phyloP scores from a whole-genome alignment of 2,888 invertebrate genomes.

The Clunio marinus region DNA sequence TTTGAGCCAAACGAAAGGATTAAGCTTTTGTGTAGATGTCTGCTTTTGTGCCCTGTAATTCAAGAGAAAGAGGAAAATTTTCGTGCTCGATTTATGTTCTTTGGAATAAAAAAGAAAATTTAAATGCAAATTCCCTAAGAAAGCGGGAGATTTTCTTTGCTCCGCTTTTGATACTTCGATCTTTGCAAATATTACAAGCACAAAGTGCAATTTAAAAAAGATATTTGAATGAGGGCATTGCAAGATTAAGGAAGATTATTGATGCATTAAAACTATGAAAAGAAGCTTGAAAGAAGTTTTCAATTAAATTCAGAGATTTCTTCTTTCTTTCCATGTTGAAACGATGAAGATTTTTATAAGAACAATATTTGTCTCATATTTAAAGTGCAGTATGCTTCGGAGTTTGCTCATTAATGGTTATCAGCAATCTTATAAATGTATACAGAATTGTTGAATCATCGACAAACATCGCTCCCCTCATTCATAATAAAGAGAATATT shows the following conservation, averaged over 20 bases:
- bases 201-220: not conserved
- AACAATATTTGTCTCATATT: too few relatives aligned
- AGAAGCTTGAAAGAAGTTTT: too few relatives aligned
- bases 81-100: not conserved
- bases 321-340: not conserved
- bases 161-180: not conserved
- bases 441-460: too few relatives aligned
- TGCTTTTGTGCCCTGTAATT: not conserved
- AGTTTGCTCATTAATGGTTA: too few relatives aligned
- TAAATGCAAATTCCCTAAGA: slow-evolving; percentile 14
- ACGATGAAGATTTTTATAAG: not conserved
- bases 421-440: too few relatives aligned
- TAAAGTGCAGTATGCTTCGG: too few relatives aligned
- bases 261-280: too few relatives aligned
- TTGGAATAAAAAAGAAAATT: not conserved
- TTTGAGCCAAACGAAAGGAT: slow-evolving; percentile 12
- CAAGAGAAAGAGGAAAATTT: not conserved
- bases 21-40: slow-evolving; percentile 9
- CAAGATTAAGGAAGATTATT: not conserved
- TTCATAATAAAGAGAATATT: too few relatives aligned
- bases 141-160: not conserved
- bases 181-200: not conserved
- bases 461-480: too few relatives aligned
- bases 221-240: not conserved
- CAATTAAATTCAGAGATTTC: too few relatives aligned